These are phyloP conservation scores for Chalcosyrphus nemorum DNA, from an alignment of 2,888 invertebrate genomes.

Conservation along the genomic window DNA sequence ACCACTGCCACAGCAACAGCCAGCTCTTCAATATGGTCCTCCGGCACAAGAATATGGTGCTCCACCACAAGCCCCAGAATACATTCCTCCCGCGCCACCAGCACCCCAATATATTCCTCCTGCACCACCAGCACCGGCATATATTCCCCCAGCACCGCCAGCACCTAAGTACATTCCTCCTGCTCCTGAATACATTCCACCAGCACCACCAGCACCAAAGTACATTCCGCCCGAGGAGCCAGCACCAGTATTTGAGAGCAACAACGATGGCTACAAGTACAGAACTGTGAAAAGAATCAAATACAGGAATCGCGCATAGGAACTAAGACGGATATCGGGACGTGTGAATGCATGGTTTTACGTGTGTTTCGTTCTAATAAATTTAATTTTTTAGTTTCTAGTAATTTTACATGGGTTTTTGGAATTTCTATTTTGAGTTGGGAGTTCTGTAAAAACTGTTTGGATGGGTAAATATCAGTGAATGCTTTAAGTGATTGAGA, in stretches of 20 bases:
- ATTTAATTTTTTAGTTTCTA: slow-evolving; percentile 40
- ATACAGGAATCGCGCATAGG: slow-evolving; percentile 71
- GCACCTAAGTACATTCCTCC: slow-evolving; percentile 9
- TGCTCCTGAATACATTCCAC: slow-evolving; percentile 22
- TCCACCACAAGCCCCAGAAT: slow-evolving; percentile 25
- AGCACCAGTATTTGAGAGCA: slow-evolving; percentile 41
- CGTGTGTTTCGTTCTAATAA: slow-evolving; percentile 54
- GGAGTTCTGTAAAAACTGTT: too few relatives aligned
- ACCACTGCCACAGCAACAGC: slow-evolving; percentile 42
- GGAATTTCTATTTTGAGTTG: not conserved
- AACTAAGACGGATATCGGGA: slow-evolving; percentile 8
- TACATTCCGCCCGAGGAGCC: slow-evolving; percentile 44
- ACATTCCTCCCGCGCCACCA: slow-evolving; percentile 22
- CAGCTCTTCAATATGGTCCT: slow-evolving; percentile 27
- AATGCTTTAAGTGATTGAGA: too few relatives aligned
- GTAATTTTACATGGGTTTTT: not conserved
- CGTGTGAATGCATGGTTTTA: slow-evolving; percentile 54
- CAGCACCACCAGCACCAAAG: slow-evolving; percentile 31
- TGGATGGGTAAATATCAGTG: too few relatives aligned
- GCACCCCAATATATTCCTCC: not conserved
- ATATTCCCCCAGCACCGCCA: slow-evolving; percentile 23
- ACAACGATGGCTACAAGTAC: slow-evolving; percentile 74
- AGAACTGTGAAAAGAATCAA: slow-evolving; percentile 73
- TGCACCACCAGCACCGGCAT: not conserved
- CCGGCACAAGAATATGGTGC: slow-evolving; percentile 14